A percentile compares a stretch with the other conserved stretches of the same genome.
Conservation (phyloP, 2,113 vertebrate genomes). For the Grantiella picta region DNA sequence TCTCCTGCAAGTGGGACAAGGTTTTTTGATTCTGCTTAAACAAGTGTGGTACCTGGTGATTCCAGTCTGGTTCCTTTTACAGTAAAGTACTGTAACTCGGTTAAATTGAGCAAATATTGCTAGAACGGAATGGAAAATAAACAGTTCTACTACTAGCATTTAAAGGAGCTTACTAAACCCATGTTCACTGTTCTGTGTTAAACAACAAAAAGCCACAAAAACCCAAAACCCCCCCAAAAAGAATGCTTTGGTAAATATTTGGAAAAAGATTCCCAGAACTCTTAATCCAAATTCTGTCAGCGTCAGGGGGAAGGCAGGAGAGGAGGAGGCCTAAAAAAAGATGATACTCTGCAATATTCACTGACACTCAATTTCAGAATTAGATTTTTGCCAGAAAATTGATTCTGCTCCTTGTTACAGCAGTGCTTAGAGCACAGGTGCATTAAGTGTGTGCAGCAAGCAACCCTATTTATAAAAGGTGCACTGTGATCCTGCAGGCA, state of each 20-base stretch:
- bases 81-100: neutral
- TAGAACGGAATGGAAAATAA: neutral
- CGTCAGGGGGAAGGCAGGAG: neutral
- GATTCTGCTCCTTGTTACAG: neutral
- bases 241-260: neutral
- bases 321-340: neutral
- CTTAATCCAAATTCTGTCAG: neutral
- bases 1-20: neutral
- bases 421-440: neutral
- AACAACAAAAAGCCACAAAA: neutral
- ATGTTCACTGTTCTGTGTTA: neutral
- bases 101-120: neutral
- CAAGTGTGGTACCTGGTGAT: neutral
- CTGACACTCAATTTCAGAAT: neutral
- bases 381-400: neutral
- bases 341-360: neutral
- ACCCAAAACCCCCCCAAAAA: neutral
- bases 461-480: neutral
- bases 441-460: neutral
- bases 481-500: neutral
- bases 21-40: neutral
- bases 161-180: neutral
- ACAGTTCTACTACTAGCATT: neutral
- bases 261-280: neutral
- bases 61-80: neutral